Evolutionary conservation across 2,888 invertebrate species (phyloP).

Genomic region (Clostera curtula): DNA sequence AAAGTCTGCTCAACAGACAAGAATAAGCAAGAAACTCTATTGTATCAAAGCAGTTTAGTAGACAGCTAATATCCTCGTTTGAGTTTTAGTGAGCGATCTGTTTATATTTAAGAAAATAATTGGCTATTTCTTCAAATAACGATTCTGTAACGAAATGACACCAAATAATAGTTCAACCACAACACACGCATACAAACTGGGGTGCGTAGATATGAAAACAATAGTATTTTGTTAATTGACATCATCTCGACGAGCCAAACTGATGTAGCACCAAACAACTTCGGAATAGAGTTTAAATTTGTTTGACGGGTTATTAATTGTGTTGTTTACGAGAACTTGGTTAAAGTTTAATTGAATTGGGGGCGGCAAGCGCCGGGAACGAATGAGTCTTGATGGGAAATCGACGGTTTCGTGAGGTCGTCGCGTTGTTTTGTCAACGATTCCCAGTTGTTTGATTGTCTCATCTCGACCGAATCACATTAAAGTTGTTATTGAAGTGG

Average conservation of each 20-base stretch:
- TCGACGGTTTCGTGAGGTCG: constrained; percentile 48
- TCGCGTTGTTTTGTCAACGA: constrained; percentile 38
- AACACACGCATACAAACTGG: constrained; percentile 31
- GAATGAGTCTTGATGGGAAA: constrained; percentile 44
- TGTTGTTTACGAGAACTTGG: constrained; percentile 67
- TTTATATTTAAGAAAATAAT: too few relatives aligned
- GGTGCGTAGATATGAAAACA: constrained; percentile 34
- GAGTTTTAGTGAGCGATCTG: too few relatives aligned
- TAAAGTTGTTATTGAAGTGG: too few relatives aligned
- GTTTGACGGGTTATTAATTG: constrained; percentile 43
- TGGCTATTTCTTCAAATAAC: too few relatives aligned
- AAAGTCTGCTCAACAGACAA: too few relatives aligned
- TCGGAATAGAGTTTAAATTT: constrained; percentile 33
- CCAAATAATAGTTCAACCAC: constrained; percentile 20
- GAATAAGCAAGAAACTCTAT: too few relatives aligned
- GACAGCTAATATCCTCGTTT: too few relatives aligned
- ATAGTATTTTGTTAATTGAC: constrained; percentile 50
- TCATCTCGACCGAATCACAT: too few relatives aligned
- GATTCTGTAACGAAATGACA: constrained; percentile 11
- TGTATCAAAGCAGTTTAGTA: too few relatives aligned
- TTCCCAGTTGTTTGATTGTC: constrained; percentile 4
- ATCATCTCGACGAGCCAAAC: constrained; percentile 12
- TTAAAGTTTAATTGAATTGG: constrained; percentile 71
- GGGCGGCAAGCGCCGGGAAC: constrained; percentile 35
- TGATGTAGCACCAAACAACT: constrained; percentile 14